Evolutionary conservation across 1,140 invertebrate genomes (phyloP).

Genomic region (Drosophila arawakana): DNA sequence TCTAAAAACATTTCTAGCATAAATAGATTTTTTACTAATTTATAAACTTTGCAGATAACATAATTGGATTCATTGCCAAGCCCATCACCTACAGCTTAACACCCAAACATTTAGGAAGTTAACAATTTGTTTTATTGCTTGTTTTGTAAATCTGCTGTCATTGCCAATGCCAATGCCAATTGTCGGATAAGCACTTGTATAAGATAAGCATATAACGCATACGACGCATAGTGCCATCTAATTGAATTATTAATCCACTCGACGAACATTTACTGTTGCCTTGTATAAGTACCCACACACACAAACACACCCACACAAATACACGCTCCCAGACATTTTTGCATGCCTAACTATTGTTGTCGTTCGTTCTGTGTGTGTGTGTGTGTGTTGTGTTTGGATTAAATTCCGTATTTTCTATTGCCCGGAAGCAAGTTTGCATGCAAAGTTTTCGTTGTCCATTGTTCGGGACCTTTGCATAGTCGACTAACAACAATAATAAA

Average conservation of each 20-base stretch:
- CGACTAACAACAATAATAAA: conserved; percentile 74
- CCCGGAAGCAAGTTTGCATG: conserved; percentile 45
- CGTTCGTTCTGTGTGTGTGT: conserved; percentile 12
- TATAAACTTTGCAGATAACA: conserved; percentile 46
- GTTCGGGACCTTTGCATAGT: conserved; percentile 68
- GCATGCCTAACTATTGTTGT: conserved; percentile 48
- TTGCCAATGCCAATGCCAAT: conserved; percentile 9
- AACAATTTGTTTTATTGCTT: neutral
- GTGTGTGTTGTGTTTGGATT: conserved; percentile 47
- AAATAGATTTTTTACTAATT: conserved; percentile 70
- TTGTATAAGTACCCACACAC: conserved; percentile 15
- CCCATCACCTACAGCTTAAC: too few species aligned
- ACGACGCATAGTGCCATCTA: conserved; percentile 65
- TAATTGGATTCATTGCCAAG: conserved; percentile 48
- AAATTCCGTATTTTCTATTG: conserved; percentile 64
- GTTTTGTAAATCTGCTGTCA: neutral
- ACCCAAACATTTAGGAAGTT: conserved; percentile 9
- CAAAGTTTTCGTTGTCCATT: conserved; percentile 58
- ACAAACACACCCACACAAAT: conserved; percentile 11
- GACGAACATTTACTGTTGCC: conserved; percentile 48
- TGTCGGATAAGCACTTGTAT: conserved; percentile 4
- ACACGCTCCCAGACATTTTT: conserved; percentile 16
- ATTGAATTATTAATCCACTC: conserved; percentile 79
- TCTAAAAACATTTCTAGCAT: conserved; percentile 59
- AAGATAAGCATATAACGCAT: conserved; percentile 17